Evolutionary conservation across 2,797 vertebrate genomes (phyloP).

Genomic region (Acanthiza pusilla): DNA sequence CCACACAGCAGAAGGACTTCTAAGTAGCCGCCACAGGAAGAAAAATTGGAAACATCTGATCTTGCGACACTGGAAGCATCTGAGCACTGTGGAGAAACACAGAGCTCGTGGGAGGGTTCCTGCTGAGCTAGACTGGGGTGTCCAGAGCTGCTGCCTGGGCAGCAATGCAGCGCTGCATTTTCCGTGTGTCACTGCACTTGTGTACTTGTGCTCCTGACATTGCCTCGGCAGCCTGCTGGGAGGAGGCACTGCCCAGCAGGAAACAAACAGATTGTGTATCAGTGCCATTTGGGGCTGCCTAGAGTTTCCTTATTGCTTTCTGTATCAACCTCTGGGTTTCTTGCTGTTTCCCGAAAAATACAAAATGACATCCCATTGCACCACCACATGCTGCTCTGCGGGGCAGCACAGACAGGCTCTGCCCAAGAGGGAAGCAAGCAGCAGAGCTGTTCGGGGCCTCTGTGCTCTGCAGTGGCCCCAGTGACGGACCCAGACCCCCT

Average conservation of each 20-base stretch:
- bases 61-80: background rate
- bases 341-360: background rate
- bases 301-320: background rate
- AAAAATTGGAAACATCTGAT: background rate
- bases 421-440: background rate
- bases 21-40: background rate
- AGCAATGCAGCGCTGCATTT: background rate
- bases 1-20: background rate
- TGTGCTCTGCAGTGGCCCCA: background rate
- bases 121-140: background rate
- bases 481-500: background rate
- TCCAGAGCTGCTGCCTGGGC: background rate
- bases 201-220: accelerated
- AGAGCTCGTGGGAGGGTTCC: background rate
- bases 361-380: background rate
- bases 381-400: background rate
- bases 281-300: background rate
- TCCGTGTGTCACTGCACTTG: background rate
- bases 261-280: background rate
- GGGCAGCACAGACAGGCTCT: background rate
- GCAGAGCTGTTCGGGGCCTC: background rate
- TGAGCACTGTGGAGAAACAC: background rate
- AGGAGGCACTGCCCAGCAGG: background rate
- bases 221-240: background rate
- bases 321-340: background rate